Evolutionary conservation across 1,140 invertebrate species (phyloP).

Genomic region (Archivesica marissinica): DNA sequence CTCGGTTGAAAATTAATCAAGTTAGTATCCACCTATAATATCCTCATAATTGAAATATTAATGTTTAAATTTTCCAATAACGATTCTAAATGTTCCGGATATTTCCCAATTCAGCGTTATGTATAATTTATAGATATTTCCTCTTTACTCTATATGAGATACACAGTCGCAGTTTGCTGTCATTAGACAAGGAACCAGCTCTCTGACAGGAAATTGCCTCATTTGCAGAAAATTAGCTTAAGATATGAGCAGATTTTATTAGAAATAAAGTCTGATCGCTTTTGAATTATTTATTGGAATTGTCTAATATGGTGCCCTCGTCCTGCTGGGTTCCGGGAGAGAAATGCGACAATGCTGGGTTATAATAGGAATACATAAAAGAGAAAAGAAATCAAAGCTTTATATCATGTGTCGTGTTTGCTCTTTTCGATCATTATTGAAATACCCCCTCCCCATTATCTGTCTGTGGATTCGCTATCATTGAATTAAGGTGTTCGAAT

Average conservation of each 20-base stretch:
- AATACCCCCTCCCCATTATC: not conserved
- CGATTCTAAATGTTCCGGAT: not conserved
- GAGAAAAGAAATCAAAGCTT: not conserved
- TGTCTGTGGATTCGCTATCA: not conserved
- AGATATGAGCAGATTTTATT: constrained; percentile 49
- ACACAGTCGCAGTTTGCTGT: not conserved
- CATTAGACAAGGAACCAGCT: not conserved
- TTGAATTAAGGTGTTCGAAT: not conserved
- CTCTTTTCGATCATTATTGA: constrained; percentile 5
- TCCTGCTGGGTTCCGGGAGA: not conserved
- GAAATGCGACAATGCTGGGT: not conserved
- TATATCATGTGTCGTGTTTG: not conserved
- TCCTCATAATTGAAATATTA: too few species aligned
- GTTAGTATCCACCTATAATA: too few species aligned
- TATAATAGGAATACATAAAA: not conserved
- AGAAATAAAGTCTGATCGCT: constrained; percentile 49
- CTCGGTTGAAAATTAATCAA: too few species aligned
- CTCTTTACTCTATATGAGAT: not conserved
- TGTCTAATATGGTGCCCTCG: constrained; percentile 33
- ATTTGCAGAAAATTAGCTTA: constrained; percentile 48
- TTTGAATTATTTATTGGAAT: constrained; percentile 58
- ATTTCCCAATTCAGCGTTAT: not conserved
- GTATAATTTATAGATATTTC: constrained; percentile 12
- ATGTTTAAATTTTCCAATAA: constrained; percentile 24
- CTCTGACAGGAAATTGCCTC: constrained; percentile 48